Base-by-base conservation (phyloP, 2,888 invertebrate genomes). In the Apoda limacodes region DNA sequence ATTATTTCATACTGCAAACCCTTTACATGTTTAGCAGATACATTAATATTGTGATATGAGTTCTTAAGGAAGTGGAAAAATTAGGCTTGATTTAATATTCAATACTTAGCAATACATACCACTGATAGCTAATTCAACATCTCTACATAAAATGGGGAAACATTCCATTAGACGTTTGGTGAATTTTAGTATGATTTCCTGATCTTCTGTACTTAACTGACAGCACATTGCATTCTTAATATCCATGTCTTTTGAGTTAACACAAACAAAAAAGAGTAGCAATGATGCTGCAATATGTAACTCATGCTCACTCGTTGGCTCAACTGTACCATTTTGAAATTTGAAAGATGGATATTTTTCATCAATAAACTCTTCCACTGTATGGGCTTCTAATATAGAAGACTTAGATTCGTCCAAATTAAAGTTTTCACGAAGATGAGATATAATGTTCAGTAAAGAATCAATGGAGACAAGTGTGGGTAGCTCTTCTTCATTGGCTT, bases 171-270 rank as follows among this genome's bases (percentile, higher is more conserved):
- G 46, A 23, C 54, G 56, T 53, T 83, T 84, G 32, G 80, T 75
- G 43, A 82, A 84, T 30, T 68, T 67, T 52, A 84, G 63, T 42
- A 85, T 83, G 11, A 61, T 70, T 35, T 83, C 63, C 53, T 85
- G 85, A 22, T 82, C 82, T 6, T 69, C 74, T n/a, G 55, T 48
- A 32, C 67, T 64, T 11, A 85, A 52, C 32, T 75, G 76, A 25
- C 60, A 66, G 43, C 84, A 84, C 83, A 85, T 85, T 1, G 75
- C 81, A 48, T 61, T 69, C 43, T 83, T 82, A 35, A 84, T 72
- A 31, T 70, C 55, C n/a, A 75, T 63, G 49, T 83, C 75, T 42
- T 83, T 83, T 7, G 83, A 76, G 40, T 70, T 76, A 6, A 80
- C 70, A 51, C 82, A 84, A 13, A 82, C 69, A 58, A 81, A 81